A percentile compares a stretch with the other conserved stretches of the same genome.
Evolutionary conservation across 2,888 invertebrate species (phyloP).

Genomic region (Microchrysa polita): DNA sequence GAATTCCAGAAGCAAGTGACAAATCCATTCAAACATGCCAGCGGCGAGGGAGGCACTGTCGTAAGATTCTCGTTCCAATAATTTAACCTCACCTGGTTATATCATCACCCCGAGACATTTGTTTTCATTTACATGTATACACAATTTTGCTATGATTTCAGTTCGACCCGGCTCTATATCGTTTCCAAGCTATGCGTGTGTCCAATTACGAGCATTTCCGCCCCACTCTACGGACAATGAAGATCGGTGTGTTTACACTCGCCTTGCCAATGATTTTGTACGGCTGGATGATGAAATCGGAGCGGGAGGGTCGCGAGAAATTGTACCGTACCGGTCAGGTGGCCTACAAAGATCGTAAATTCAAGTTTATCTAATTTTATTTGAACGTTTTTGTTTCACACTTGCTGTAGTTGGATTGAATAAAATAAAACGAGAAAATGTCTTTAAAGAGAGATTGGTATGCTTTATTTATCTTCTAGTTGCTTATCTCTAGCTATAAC

Average conservation of each 20-base stretch:
- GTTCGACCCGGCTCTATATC: conserved; percentile 84
- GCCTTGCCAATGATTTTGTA: conserved; percentile 69
- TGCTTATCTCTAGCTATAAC: conserved; percentile 92
- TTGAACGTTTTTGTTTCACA: background rate
- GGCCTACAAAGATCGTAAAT: conserved; percentile 76
- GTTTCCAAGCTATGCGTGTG: conserved; percentile 77
- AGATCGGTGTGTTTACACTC: conserved; percentile 66
- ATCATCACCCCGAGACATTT: conserved; percentile 42
- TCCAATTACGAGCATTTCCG: conserved; percentile 74
- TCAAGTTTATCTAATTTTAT: conserved; percentile 71
- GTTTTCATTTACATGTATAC: background rate
- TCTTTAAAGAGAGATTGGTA: too few relatives aligned
- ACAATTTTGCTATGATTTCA: conserved; percentile 65
- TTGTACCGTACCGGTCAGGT: conserved; percentile 76
- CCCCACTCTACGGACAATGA: conserved; percentile 69
- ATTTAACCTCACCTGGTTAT: conserved; percentile 53
- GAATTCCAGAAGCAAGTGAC: conserved; percentile 76
- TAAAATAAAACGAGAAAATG: conserved; percentile 9
- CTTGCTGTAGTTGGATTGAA: conserved; percentile 18
- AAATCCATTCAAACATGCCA: conserved; percentile 77
- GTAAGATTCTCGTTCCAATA: conserved; percentile 66
- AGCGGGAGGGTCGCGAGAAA: conserved; percentile 68
- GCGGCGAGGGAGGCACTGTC: conserved; percentile 73
- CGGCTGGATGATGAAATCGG: conserved; percentile 67
- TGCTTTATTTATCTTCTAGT: conserved; percentile 81